Evolutionary conservation across 2,113 vertebrate genomes (phyloP), one percentile per base, ranked within the genome.

Genomic region (Lagopus muta): DNA sequence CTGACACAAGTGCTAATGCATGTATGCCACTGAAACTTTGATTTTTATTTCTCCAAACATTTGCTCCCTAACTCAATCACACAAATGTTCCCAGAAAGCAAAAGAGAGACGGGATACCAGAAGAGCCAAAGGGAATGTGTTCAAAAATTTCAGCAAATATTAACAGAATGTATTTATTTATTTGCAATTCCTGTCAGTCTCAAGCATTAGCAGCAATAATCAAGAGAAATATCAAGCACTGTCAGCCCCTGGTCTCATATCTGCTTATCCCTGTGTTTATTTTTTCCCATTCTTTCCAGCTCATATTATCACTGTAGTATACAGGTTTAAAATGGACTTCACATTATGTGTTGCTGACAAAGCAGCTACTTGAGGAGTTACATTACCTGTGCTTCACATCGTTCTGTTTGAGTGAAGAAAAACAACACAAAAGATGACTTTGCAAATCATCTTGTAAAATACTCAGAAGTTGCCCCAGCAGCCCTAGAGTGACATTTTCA

Each of bases 101-200:
- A 64, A 78, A 95, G 91, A 24, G 82, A 87, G 78, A 36, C 0
- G 28, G 83, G 36, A 61, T 82, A 42, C 82, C 18, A 81, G 85
- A 14, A n/a, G 77, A 91, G 93, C 94, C 94, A 97, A 20, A 91
- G 93, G 87, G 95, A 96, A 89, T 4, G 85, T 3, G 62, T 82
- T 96, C 90, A 91, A 95, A 95, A 96, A 90, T 92, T 38, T 88
- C 82, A 73, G 94, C 90, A 94, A 96, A 96, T 96, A 95, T 96
- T 96, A 96, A 91, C 94, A 95, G 85, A 88, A 83, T 1, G 3
- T n/a, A 76, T 90, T 97, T 94, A 94, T 95, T 94, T 95, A 92
- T 95, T 94, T 96, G 92, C 93, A 88, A 80, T 95, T 97, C 93
- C 94, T 96, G 93, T 83, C 93, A 94, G 82, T 86, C 90, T 95